Evolutionary conservation across 2,113 vertebrate species (phyloP).

Genomic region (Grammomys surdaster): DNA sequence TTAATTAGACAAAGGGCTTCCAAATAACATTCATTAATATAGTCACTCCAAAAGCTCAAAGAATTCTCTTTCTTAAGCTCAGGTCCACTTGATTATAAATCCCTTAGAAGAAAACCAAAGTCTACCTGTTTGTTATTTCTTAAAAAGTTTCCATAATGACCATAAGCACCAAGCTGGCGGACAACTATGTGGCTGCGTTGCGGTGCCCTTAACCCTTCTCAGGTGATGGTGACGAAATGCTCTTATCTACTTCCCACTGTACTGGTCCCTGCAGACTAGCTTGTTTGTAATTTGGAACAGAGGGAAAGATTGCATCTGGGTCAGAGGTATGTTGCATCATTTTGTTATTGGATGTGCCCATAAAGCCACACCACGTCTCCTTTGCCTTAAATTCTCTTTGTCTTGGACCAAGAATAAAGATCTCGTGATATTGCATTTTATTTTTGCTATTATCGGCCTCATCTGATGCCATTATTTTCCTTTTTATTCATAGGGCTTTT

Average conservation of each 20-base stretch:
- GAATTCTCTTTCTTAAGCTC: not conserved
- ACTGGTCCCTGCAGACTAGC: conserved; percentile 67
- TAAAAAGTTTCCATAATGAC: not conserved
- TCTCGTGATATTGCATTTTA: not conserved
- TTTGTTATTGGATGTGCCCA: conserved; percentile 48
- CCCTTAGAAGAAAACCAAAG: not conserved
- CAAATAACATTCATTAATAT: not conserved
- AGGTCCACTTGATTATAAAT: not conserved
- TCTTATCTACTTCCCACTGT: conserved; percentile 66
- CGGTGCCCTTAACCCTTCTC: conserved; percentile 68
- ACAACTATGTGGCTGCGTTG: not conserved
- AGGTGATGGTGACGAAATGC: conserved; percentile 69
- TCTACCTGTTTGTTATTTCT: conserved; percentile 2
- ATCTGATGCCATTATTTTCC: not conserved
- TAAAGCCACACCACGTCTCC: conserved; percentile 39
- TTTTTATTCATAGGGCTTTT: not conserved
- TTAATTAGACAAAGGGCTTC: conserved; percentile 49
- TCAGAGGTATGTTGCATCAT: conserved; percentile 74
- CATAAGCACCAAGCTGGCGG: conserved; percentile 24
- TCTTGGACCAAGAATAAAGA: conserved; percentile 47
- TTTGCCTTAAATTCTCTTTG: conserved; percentile 76
- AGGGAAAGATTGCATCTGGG: conserved; percentile 74
- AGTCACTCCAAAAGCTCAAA: not conserved
- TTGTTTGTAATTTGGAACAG: conserved; percentile 71
- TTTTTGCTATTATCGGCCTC: not conserved